Percentiles rank a stretch among this genome's conserved stretches.
phyloP scores from a whole-genome alignment of 35 echinoderm and acorn worm genomes.

The Diadema setosum region DNA sequence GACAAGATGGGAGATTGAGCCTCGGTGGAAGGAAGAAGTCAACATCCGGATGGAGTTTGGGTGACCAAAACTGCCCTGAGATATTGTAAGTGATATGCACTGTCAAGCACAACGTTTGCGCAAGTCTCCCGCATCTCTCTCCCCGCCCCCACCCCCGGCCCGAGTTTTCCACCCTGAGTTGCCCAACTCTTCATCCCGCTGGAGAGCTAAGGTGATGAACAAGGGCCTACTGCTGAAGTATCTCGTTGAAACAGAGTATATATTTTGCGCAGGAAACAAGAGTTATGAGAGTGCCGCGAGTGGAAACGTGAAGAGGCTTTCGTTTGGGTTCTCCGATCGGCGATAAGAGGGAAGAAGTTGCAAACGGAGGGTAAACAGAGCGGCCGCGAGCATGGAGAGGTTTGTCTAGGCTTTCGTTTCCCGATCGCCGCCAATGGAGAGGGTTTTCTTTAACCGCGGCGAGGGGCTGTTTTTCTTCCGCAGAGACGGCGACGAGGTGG shows the following conservation, averaged over 20 bases:
- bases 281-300: slow-evolving; percentile 19
- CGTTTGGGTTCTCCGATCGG: slow-evolving; percentile 13
- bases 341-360: slow-evolving; percentile 6
- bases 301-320: slow-evolving; percentile 34
- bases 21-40: not conserved
- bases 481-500: not conserved
- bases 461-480: not conserved
- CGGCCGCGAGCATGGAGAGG: not conserved
- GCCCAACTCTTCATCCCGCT: not conserved
- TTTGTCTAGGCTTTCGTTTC: slow-evolving; percentile 26
- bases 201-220: slow-evolving; percentile 1
- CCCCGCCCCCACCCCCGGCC: not conserved
- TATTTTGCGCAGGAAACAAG: slow-evolving; percentile 29
- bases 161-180: not conserved
- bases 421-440: not conserved
- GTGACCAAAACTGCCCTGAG: slow-evolving; percentile 24
- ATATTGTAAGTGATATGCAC: not conserved
- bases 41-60: slow-evolving; percentile 1
- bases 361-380: slow-evolving; percentile 1
- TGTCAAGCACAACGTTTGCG: slow-evolving; percentile 14
- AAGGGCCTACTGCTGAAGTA: not conserved
- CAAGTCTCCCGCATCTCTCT: not conserved
- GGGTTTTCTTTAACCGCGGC: not conserved
- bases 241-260: slow-evolving; percentile 35
- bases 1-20: too few relatives aligned